Evolutionary conservation across 2,888 invertebrate genomes (phyloP).

Genomic region (Agonopterix alstromeriana): DNA sequence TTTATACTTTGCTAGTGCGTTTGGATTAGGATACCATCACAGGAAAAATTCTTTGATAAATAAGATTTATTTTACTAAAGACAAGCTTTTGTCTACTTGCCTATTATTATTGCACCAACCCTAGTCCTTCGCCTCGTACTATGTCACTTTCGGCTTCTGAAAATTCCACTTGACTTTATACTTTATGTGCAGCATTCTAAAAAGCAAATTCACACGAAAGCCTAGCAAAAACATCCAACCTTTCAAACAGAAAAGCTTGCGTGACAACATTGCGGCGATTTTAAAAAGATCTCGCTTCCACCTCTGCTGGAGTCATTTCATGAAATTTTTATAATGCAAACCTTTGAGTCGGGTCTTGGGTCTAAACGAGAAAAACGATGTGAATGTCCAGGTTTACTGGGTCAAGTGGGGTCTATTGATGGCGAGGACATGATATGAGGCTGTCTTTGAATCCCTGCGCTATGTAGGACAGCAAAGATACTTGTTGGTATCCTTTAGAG

Average conservation of each 20-base stretch:
- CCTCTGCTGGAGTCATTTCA: slow-evolving; percentile 35
- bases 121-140: neutral
- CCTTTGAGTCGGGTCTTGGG: slow-evolving; percentile 45
- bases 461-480: neutral
- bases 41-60: too few relatives aligned
- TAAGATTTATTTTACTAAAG: too few relatives aligned
- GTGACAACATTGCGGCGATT: slow-evolving; percentile 38
- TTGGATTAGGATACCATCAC: too few relatives aligned
- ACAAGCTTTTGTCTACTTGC: too few relatives aligned
- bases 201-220: too few relatives aligned
- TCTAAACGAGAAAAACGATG: slow-evolving; percentile 46
- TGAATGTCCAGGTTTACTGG: slow-evolving; percentile 54
- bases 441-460: slow-evolving; percentile 30
- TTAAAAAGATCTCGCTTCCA: slow-evolving; percentile 32
- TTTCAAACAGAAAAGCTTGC: slow-evolving; percentile 10
- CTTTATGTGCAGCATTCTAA: neutral
- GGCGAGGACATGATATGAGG: slow-evolving; percentile 34
- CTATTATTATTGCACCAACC: neutral
- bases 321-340: slow-evolving; percentile 49
- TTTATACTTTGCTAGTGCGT: too few relatives aligned
- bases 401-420: slow-evolving; percentile 55
- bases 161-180: neutral
- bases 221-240: too few relatives aligned
- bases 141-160: slow-evolving; percentile 13
- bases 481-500: too few relatives aligned